phyloP scores from a whole-genome alignment of 2,797 vertebrate genomes.

The Arrhamphus sclerolepis region DNA sequence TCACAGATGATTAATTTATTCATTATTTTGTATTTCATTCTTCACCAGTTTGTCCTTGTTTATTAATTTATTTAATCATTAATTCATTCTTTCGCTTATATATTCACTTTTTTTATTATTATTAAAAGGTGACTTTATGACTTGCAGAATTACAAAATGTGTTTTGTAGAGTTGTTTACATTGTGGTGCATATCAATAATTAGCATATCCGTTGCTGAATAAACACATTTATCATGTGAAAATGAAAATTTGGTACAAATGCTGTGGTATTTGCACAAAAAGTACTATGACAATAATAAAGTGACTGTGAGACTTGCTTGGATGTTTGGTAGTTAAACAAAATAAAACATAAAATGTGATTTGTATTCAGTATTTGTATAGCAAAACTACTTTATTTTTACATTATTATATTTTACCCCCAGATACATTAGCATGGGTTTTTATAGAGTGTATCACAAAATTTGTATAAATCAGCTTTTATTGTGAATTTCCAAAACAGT shows the following conservation, averaged over 20 bases:
- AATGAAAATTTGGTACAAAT: slow-evolving; percentile 30
- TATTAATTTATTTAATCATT: too few species aligned
- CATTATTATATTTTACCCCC: slow-evolving; percentile 25
- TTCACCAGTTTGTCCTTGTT: too few species aligned
- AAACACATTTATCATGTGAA: background rate
- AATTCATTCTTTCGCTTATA: too few species aligned
- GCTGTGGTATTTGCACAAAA: slow-evolving; percentile 42
- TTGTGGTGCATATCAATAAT: slow-evolving; percentile 31
- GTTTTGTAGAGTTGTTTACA: slow-evolving; percentile 19
- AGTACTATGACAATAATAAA: too few species aligned
- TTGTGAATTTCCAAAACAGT: slow-evolving; percentile 45
- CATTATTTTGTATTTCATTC: too few species aligned
- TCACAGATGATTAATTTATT: too few species aligned
- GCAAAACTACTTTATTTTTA: slow-evolving; percentile 33
- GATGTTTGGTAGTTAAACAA: background rate
- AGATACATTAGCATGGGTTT: slow-evolving; percentile 87
- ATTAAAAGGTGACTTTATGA: background rate
- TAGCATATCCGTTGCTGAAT: slow-evolving; percentile 4
- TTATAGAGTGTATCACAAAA: slow-evolving; percentile 77
- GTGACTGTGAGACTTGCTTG: too few species aligned
- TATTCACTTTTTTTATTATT: too few species aligned
- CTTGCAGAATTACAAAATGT: background rate
- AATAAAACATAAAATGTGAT: background rate
- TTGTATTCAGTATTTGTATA: slow-evolving; percentile 18
- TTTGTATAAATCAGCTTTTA: slow-evolving; percentile 77